A percentile compares a stretch with the other conserved stretches of the same genome.
Evolutionary conservation across 64 coral and sea anemone genomes (phyloP).

Genomic region (Pocillopora damicornis): DNA sequence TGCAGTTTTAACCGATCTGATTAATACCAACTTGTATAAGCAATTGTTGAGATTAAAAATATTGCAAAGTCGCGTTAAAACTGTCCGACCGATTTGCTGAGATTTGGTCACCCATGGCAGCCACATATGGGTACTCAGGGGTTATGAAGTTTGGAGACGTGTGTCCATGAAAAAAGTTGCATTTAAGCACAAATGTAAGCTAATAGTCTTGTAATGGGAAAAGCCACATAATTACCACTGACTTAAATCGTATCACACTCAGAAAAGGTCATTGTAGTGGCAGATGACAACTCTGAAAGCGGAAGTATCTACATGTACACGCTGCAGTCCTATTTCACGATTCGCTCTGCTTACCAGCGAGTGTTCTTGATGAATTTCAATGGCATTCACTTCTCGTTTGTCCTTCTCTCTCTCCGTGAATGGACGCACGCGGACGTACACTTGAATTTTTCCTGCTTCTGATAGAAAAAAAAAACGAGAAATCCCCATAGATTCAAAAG

Average conservation of each 20-base stretch:
- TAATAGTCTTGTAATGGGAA: no score
- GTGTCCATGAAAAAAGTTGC: no score
- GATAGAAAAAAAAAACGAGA: neutral
- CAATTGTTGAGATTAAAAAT: no score
- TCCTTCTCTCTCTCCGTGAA: slow-evolving; percentile 92
- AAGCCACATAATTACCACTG: neutral
- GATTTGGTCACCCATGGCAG: no score
- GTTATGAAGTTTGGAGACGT: no score
- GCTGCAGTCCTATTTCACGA: neutral
- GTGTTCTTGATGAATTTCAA: slow-evolving; percentile 88
- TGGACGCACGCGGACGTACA: slow-evolving; percentile 84
- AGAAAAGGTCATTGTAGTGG: neutral
- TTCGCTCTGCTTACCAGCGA: slow-evolving; percentile 56
- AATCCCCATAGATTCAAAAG: neutral
- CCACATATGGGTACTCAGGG: no score
- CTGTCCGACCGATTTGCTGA: no score
- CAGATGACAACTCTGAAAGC: neutral
- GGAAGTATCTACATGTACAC: neutral
- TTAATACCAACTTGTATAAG: no score
- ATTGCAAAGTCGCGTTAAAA: no score
- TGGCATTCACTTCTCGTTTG: slow-evolving; percentile 80
- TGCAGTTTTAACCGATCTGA: no score
- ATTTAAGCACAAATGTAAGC: no score
- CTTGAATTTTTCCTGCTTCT: slow-evolving; percentile 91
- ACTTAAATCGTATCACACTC: neutral